Base-by-base conservation (phyloP, 92 coral and sea anemone species). In the Parazoanthus darwini region DNA sequence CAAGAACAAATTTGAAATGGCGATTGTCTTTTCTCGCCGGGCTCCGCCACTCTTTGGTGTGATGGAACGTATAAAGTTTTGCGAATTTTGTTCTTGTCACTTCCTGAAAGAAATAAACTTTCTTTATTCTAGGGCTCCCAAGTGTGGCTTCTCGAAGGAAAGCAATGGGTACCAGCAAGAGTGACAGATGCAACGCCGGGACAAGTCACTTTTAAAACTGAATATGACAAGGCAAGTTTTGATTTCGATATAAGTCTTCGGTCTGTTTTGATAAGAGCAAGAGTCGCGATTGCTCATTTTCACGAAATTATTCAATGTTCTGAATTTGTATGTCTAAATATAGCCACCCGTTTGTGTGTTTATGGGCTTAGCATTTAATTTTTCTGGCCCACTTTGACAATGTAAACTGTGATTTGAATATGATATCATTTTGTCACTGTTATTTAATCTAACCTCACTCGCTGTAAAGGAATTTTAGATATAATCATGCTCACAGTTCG, bases 141-240 rank as follows among this genome's bases (percentile, higher is more conserved):
- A 77, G 97, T 97, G 33, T 97, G 99, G 99, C 89, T 97, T 78
- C 93, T 97, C 42, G 99, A 97, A 76, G 98, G 95, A 75, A 95
- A 97, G 81, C 95, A 97, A 48, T 97, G 99, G 99, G 93, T 91
- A 74, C 98, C 99, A 39, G 93, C 99, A 36, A 89, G 88, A 6
- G 99, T 96, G 22, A 94, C 93, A 9, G 96, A 93, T 36, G 91
- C 93, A 54, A 91, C 92, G 85, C 88, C 94, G 63, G 95, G 92
- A 82, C 96, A 97, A 91, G 94, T 94, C 2, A 94, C 98, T 59
- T 97, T 97, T 58, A 91, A 91, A 48, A 95, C 98, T 7, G 97
- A 94, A 78, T 97, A 97, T 93, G 99, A 94, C 86, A 97, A 97
- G 98, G 99, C 92, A 81, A 82, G 91, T 78, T 42, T 37, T 8